Base-by-base conservation (phyloP, 2,888 invertebrate species). In the Crocallis elinguaria region DNA sequence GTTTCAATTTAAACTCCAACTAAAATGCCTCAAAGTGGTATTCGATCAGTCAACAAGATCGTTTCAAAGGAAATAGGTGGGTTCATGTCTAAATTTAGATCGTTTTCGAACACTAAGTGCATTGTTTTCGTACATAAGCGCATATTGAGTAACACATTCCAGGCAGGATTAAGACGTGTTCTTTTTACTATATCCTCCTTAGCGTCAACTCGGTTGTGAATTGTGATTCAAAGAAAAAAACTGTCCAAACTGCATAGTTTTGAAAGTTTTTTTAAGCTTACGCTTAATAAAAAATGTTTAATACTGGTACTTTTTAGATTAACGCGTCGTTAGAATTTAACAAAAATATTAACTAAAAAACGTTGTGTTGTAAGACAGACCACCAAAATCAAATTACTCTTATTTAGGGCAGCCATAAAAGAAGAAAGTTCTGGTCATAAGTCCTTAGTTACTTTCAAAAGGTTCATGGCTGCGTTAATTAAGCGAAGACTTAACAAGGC, bases 61-160 rank as follows among this genome's bases (percentile, higher is more conserved):
- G 48, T 59, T 49, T 63, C 57, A 52, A 62, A 66, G 61, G 61
- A 51, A 57, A 61, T 46, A 41, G 52, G 37, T 63, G 59, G 51
- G 39, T 45, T 67, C 57, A 61, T 54, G 44, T 60, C 63, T 69
- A 68, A 60, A 55, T 59, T 55, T 63, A 64, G 61, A 57, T 19
- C 33, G 25, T 49, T 57, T 51, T 35, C 27, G 30, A 62, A 60
- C 58, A 59, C 43, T 53, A 44, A 35, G 21, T 29, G 39, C 57
- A 55, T 57, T 67, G 67, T 65, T 61, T 57, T 49, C 7, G 5
- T 52, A 36, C 33, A 30, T 49, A 13, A 9, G 21, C 12, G 7
- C 16, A 19, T 43, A 14, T 45, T 36, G 32, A 29, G 44, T 42
- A 49, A 52, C 39, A 30, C 44, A 42, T 57, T 29, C 21, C 36